Conservation (phyloP, 2,113 vertebrate genomes). For the Upupa epops region DNA sequence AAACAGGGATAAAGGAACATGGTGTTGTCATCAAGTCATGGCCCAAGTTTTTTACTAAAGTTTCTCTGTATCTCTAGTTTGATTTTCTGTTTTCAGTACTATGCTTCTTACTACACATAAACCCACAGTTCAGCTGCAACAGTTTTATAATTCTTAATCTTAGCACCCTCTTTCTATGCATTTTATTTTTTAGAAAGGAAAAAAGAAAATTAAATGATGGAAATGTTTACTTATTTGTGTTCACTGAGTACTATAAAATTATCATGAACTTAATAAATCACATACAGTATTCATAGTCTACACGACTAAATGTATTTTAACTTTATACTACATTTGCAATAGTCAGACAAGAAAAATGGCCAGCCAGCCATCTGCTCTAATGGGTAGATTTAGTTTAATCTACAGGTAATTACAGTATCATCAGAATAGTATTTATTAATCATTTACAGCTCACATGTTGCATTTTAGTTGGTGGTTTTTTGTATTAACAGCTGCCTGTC, state of each 20-base stretch:
- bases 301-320: not conserved
- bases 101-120: not conserved
- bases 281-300: rapidly evolving
- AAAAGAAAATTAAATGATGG: not conserved
- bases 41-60: not conserved
- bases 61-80: not conserved
- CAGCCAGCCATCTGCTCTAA: not conserved
- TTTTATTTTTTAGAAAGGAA: not conserved
- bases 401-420: not conserved
- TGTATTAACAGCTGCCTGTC: not conserved
- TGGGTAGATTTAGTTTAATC: not conserved
- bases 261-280: not conserved
- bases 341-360: not conserved
- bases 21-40: not conserved
- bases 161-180: not conserved
- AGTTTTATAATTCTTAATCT: not conserved
- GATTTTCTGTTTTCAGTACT: not conserved
- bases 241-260: not conserved
- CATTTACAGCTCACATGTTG: constrained; percentile 1
- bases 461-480: not conserved
- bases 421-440: not conserved
- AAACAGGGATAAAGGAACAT: not conserved
- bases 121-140: rapidly evolving
- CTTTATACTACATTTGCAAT: not conserved
- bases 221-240: not conserved